phyloP scores from a whole-genome alignment of 2,113 vertebrate genomes.

The Tylochromis polylepis region DNA sequence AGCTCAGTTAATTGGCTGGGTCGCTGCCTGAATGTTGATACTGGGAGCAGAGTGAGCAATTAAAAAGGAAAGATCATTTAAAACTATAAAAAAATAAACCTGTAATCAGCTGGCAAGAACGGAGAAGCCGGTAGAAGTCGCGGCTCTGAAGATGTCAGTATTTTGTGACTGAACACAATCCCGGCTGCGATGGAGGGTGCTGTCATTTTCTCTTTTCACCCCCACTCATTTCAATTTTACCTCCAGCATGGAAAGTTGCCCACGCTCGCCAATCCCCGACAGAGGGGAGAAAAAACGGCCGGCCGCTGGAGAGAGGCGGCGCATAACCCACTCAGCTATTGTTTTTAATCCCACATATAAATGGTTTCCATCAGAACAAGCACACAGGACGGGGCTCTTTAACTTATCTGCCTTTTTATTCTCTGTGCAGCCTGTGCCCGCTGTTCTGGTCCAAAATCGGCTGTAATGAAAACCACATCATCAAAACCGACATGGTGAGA shows the following conservation, averaged over 20 bases:
- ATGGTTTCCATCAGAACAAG: not conserved
- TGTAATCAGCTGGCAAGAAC: not conserved
- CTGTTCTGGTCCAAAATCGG: not conserved
- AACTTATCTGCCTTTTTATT: not conserved
- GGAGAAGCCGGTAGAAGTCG: not conserved
- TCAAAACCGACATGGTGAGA: not conserved
- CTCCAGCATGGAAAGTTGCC: not conserved
- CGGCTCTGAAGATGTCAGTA: not conserved
- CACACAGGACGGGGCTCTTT: not conserved
- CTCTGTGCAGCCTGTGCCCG: fast-evolving
- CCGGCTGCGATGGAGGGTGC: not conserved
- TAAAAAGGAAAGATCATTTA: not conserved
- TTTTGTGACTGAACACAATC: not conserved
- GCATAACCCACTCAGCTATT: not conserved
- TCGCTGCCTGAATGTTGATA: not conserved
- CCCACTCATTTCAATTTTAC: not conserved
- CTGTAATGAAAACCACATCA: not conserved
- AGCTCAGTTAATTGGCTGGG: not conserved
- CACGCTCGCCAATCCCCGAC: not conserved
- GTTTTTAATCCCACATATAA: not conserved
- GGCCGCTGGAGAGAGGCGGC: not conserved
- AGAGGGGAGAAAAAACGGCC: not conserved
- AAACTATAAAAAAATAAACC: not conserved
- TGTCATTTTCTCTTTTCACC: not conserved
- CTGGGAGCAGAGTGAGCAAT: not conserved